Percentiles rank a stretch among this genome's conserved stretches.
Evolutionary conservation across 2,113 vertebrate genomes (phyloP).

Genomic region (Scophthalmus maximus): DNA sequence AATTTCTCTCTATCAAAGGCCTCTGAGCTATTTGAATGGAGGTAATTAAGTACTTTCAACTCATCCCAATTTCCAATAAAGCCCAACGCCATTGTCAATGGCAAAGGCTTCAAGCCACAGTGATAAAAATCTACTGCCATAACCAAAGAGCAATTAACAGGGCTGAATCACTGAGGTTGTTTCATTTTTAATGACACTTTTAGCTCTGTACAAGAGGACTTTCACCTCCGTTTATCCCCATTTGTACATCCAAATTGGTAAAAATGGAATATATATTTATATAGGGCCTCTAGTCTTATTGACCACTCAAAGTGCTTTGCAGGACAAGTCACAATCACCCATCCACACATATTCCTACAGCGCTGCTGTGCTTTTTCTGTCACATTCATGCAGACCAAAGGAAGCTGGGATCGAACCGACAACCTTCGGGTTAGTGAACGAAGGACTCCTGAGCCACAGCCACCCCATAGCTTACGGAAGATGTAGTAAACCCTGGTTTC

Average conservation of each 20-base stretch:
- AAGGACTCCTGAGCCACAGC: too few relatives aligned
- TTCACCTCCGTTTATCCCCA: conserved; percentile 40
- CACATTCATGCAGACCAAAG: too few relatives aligned
- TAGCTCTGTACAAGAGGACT: conserved; percentile 32
- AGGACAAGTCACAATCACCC: too few relatives aligned
- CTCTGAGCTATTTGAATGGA: conserved; percentile 70
- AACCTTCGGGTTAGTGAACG: too few relatives aligned
- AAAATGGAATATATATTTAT: too few relatives aligned
- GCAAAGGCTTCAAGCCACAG: conserved; percentile 52
- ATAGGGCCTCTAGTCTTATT: too few relatives aligned
- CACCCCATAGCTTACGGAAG: conserved; percentile 9
- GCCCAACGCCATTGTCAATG: conserved; percentile 58
- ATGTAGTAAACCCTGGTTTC: background rate
- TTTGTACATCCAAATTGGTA: conserved; percentile 53
- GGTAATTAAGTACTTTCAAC: conserved; percentile 78
- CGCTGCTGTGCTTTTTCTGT: too few relatives aligned
- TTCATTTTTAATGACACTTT: conserved; percentile 67
- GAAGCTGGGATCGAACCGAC: too few relatives aligned
- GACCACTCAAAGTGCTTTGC: too few relatives aligned
- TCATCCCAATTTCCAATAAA: conserved; percentile 71
- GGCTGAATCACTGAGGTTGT: conserved; percentile 60
- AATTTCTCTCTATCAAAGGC: conserved; percentile 71
- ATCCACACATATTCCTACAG: too few relatives aligned
- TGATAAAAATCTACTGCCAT: conserved; percentile 72
- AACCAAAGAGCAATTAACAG: conserved; percentile 65